A percentile compares a stretch with the other conserved stretches of the same genome.
Conservation (phyloP, 2,888 invertebrate species). For the Polyommatus iphigenia region DNA sequence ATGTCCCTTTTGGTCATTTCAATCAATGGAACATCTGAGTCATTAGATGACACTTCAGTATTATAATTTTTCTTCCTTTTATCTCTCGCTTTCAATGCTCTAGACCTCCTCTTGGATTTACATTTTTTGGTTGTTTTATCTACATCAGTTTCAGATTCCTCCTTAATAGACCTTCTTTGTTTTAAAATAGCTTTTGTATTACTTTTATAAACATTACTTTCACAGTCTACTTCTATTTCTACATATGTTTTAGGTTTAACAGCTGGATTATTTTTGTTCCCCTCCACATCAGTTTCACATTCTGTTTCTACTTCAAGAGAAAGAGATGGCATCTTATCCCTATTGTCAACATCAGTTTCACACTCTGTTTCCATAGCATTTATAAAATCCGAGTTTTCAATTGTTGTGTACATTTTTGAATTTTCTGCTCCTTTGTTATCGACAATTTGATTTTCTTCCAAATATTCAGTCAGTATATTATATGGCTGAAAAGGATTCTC, state of each 20-base stretch:
- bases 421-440: not conserved
- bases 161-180: not conserved
- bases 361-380: slow-evolving; percentile 40
- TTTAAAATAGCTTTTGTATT: not conserved
- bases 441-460: slow-evolving; percentile 23
- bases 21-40: slow-evolving; percentile 56
- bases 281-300: slow-evolving; percentile 36
- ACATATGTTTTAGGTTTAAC: not conserved
- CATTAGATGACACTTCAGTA: slow-evolving; percentile 41
- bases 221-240: not conserved
- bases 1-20: slow-evolving; percentile 42
- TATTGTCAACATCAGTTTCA: slow-evolving; percentile 30
- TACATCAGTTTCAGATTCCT: slow-evolving; percentile 9
- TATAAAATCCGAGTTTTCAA: slow-evolving; percentile 34
- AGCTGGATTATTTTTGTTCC: not conserved
- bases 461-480: slow-evolving; percentile 26
- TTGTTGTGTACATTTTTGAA: not conserved
- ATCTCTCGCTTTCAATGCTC: slow-evolving; percentile 33
- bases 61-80: slow-evolving; percentile 4
- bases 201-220: not conserved
- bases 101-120: slow-evolving; percentile 3
- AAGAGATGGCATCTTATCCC: not conserved
- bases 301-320: slow-evolving; percentile 40
- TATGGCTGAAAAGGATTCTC: slow-evolving; percentile 51
- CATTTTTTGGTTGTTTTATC: not conserved